Evolutionary conservation across 2,113 vertebrate genomes (phyloP).

Genomic region (Zapus hudsonius): DNA sequence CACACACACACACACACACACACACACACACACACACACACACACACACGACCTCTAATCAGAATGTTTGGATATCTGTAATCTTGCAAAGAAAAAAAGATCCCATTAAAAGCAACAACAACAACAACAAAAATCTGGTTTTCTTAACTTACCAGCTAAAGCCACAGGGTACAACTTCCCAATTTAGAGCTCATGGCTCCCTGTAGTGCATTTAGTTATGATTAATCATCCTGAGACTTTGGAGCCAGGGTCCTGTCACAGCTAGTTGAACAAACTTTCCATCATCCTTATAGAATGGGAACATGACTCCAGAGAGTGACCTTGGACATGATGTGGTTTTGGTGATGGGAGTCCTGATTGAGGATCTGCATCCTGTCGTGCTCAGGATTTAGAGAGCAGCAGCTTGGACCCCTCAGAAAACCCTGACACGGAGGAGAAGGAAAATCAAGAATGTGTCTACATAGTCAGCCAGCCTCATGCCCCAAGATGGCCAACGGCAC

Average conservation of each 20-base stretch:
- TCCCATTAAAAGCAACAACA: not conserved
- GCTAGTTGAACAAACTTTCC: slow-evolving; percentile 2
- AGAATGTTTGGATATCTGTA: not conserved
- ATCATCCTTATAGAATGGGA: not conserved
- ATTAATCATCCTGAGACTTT: slow-evolving; percentile 51
- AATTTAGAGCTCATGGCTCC: not conserved
- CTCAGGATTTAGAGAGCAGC: not conserved
- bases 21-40: not conserved
- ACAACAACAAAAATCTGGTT: not conserved
- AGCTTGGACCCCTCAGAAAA: not conserved
- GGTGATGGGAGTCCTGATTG: not conserved
- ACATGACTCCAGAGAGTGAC: not conserved
- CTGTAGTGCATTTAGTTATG: not conserved
- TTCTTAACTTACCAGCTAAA: slow-evolving; percentile 39
- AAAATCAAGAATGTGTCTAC: not conserved
- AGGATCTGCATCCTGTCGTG: not conserved
- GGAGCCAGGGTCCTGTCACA: not conserved
- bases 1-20: too few relatives aligned
- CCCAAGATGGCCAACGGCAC: not conserved
- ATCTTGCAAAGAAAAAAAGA: not conserved
- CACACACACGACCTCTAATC: not conserved
- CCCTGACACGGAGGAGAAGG: not conserved
- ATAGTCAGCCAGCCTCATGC: not conserved
- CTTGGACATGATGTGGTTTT: not conserved
- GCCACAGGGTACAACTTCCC: not conserved